Evolutionary conservation across 2,113 vertebrate genomes (phyloP).

Genomic region (Pycnonotus jocosus): DNA sequence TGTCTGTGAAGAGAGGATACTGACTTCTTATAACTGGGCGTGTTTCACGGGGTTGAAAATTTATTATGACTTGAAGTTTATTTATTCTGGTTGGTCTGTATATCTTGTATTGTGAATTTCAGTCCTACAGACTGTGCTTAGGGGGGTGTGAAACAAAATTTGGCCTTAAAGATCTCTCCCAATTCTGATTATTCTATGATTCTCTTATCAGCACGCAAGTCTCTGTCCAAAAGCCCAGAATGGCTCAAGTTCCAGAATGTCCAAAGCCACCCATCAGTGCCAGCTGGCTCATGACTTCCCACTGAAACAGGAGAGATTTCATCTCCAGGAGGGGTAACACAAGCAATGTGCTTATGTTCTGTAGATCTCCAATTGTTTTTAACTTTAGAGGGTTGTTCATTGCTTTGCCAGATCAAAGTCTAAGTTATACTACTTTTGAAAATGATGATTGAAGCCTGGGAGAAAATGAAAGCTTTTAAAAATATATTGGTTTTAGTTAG

Average conservation of each 20-base stretch:
- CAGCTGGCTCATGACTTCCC: neutral
- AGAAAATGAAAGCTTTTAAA: neutral
- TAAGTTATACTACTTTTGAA: neutral
- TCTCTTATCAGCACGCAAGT: neutral
- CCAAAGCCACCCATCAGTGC: neutral
- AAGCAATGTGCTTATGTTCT: neutral
- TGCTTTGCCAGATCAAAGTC: neutral
- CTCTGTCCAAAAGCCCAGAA: neutral
- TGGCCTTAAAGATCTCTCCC: neutral
- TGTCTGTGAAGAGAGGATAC: neutral
- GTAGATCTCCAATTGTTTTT: neutral
- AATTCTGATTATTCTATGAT: neutral
- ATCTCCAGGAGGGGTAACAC: neutral
- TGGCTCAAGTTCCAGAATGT: neutral
- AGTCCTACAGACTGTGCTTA: neutral
- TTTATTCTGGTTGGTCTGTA: neutral
- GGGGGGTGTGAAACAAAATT: neutral
- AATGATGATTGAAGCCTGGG: neutral
- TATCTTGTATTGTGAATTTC: neutral
- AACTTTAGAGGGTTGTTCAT: neutral
- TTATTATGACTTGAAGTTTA: neutral
- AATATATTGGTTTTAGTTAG: neutral
- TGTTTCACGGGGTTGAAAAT: neutral
- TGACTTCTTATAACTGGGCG: neutral
- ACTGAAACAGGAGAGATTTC: neutral